phyloP scores from a whole-genome alignment of 2,888 invertebrate genomes.

The Opisthograptis luteolata region DNA sequence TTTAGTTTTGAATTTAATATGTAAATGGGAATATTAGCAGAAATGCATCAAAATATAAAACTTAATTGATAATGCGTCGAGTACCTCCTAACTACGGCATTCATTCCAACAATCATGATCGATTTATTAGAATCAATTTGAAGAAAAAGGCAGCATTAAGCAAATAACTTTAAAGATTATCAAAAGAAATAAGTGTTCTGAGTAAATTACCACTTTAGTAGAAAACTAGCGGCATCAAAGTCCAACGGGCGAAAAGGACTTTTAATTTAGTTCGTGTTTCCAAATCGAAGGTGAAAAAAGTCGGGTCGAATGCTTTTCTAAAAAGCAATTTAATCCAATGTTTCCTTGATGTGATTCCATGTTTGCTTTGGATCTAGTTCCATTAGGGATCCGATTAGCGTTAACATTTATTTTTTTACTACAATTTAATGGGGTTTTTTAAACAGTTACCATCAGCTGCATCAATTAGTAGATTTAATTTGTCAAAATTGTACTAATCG shows the following conservation, averaged over 20 bases:
- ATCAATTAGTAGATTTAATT: too few relatives aligned
- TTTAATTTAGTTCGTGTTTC: conserved; percentile 33
- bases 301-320: conserved; percentile 34
- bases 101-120: neutral
- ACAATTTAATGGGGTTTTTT: neutral
- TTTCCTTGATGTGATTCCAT: conserved; percentile 43
- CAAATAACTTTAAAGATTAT: conserved; percentile 3
- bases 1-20: conserved; percentile 5
- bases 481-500: too few relatives aligned
- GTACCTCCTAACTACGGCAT: too few relatives aligned
- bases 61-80: too few relatives aligned
- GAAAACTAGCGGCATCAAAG: conserved; percentile 20
- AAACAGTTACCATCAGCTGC: neutral
- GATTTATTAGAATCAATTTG: neutral
- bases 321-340: conserved; percentile 46
- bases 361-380: conserved; percentile 50
- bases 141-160: neutral
- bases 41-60: too few relatives aligned
- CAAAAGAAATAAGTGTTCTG: conserved; percentile 7
- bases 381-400: conserved; percentile 49
- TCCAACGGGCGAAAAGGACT: conserved; percentile 17
- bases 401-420: conserved; percentile 13
- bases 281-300: conserved; percentile 29
- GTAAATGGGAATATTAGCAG: neutral
- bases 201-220: conserved; percentile 18